These are phyloP conservation scores for Rapana venosa DNA, from an alignment of 2,888 invertebrate species.

Conservation along the genomic window DNA sequence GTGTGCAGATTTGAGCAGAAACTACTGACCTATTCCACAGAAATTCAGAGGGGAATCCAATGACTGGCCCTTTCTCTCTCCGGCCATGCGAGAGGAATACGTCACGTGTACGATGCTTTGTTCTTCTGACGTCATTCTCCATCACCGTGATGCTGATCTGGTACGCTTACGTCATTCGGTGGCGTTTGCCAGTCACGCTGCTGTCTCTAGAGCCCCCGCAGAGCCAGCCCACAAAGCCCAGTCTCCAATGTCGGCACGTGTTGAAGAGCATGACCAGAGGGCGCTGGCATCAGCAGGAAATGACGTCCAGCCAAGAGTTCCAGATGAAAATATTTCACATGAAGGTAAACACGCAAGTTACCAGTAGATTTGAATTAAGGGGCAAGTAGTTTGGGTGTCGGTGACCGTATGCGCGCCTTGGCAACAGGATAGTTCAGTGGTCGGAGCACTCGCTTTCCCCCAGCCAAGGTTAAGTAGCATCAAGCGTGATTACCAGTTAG, in stretches of 20 bases:
- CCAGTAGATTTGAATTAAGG: background rate
- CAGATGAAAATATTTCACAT: constrained; percentile 25
- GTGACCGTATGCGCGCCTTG: too few species aligned
- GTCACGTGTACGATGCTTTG: background rate
- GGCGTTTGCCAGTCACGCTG: background rate
- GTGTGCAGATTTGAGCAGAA: background rate
- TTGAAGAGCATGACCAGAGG: constrained; percentile 3
- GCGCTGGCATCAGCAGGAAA: constrained; percentile 22
- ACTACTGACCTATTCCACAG: background rate
- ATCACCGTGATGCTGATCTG: background rate
- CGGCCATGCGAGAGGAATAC: background rate
- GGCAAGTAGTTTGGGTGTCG: too few species aligned
- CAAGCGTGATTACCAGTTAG: too few species aligned
- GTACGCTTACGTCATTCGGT: background rate
- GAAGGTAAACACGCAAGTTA: constrained; percentile 17
- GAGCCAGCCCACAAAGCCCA: background rate
- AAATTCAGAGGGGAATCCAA: background rate
- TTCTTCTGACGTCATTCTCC: constrained; percentile 13
- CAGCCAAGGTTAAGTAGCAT: too few species aligned
- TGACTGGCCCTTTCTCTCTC: background rate
- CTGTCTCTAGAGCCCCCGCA: background rate
- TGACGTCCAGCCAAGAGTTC: constrained; percentile 9
- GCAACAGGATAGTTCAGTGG: too few species aligned
- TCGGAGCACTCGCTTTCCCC: too few species aligned
- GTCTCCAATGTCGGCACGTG: background rate